These are phyloP conservation scores for Stictonetta naevosa DNA, from an alignment of 2,113 vertebrate genomes.

Conservation along the genomic window DNA sequence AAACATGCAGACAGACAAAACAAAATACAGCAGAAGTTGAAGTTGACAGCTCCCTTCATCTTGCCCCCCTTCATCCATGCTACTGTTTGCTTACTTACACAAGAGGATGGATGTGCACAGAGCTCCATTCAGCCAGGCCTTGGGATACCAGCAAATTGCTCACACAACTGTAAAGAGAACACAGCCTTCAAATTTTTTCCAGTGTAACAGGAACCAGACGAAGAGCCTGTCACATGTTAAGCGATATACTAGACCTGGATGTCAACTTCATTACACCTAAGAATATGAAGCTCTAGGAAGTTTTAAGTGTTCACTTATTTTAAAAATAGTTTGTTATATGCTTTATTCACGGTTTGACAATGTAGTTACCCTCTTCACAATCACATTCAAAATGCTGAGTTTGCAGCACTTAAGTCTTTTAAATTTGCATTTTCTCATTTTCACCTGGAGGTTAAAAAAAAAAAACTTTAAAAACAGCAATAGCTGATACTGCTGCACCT, in stretches of 20 bases:
- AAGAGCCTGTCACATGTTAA: not conserved
- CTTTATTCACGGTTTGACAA: constrained; percentile 48
- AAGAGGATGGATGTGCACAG: not conserved
- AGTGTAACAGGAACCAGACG: not conserved
- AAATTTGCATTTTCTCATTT: constrained; percentile 39
- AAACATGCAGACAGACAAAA: not conserved
- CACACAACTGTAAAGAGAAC: not conserved
- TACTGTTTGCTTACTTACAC: not conserved
- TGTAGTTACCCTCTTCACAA: constrained; percentile 26
- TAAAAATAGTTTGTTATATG: not conserved
- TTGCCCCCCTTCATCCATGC: not conserved
- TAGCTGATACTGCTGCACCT: not conserved
- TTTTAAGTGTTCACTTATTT: not conserved
- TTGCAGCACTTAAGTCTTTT: not conserved
- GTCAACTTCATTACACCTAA: not conserved
- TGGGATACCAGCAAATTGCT: not conserved
- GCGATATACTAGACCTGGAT: not conserved
- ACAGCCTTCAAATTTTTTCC: not conserved
- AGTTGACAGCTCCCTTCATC: not conserved
- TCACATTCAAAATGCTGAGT: not conserved
- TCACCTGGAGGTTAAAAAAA: constrained; percentile 60
- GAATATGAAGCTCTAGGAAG: not conserved
- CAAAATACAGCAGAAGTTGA: not conserved
- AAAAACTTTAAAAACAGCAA: constrained; percentile 13
- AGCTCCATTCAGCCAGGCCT: not conserved